Evolutionary conservation across 37 sponge, comb jelly and placozoan genomes (phyloP), one percentile per base, ranked within the genome.

Genomic region (Hexactinellida sp.): DNA sequence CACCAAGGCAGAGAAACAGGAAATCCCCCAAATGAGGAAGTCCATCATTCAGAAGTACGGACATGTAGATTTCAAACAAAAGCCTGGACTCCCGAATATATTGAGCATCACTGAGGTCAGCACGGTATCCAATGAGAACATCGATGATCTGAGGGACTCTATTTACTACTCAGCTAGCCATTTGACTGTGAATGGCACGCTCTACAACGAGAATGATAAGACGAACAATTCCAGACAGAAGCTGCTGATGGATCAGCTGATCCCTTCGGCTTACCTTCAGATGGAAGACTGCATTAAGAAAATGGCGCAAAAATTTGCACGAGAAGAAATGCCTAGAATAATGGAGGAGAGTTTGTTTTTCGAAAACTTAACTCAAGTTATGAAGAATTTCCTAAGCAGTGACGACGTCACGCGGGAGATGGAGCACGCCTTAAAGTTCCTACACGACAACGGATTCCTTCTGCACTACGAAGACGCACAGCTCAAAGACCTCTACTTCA

Each of bases 391-490:
- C 34, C 84, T 93, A 55, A 85, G 86, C 38, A 52, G 84, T 23
- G 86, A 87, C 84, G 52, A 84, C 36, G 89, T 41, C 16, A 88
- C 88, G 39, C 83, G 89, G n/a, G 95, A 94, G 41, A 84, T 94
- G 41, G 93, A 91, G 34, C 93, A 92, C 34, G 93, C 95, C 39
- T 86, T 92, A 0, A 38, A 90, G 54, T 94, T 94, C 83, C 93
- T 94, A 34, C 91, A 91, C 85, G 93, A 93, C 84, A 94, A 91
- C 54, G 95, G 95, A 0, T 89, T 92, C 38, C 52, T 94, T 55
- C 87, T 94, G 30, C 93, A 94, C 86, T 93, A 91, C 35, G 91
- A 92, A 24, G 95, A 92, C 83, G 90, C 93, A 28, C 85, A 92
- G 0, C 90, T 94, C 37, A 87, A 41, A 9, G 89, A 94, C 84